Evolutionary conservation across 2,113 vertebrate genomes (phyloP), one percentile per base, ranked within the genome.

Genomic region (Myotis yumanensis): DNA sequence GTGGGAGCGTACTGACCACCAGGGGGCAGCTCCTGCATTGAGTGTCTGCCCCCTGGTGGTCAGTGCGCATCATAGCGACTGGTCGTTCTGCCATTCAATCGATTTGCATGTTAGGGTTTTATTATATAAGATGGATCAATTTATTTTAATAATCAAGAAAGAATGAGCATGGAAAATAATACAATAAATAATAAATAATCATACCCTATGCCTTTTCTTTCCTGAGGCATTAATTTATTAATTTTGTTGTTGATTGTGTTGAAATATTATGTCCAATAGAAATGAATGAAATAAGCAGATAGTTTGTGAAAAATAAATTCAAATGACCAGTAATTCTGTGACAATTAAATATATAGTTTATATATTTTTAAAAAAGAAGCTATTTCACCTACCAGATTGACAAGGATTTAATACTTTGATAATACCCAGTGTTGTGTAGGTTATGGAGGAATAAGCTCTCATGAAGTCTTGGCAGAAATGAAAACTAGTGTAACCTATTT

Each of bases 81-180:
- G 1, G 57, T 25, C 1, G 4, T 59, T 59, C 23, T 1, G 57
- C 57, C 57, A 59, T 59, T 59, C 23, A 59, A 10, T 59, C 2
- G 3, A 25, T 59, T 25, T 59, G 57, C 57, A 59, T 11, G 23
- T 11, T 59, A 57, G 54, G 54, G 10, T 59, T 59, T 59, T 59
- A 59, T 25, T 59, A 59, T 25, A 59, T 59, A 59, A 8, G 57
- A 23, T 59, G 57, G 4, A 82, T 85, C 25, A 86, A 62, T 76
- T 89, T 79, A 52, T 87, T 95, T 94, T 90, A 86, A 89, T 91
- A 73, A 95, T 46, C 2, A 91, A 92, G 20, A 87, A 85, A 76
- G 5, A 86, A 62, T 89, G 48, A 94, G 59, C 35, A 51, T 76
- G 73, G 30, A 76, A 76, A 76, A 51, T 76, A 32, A 51, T 76